These are phyloP conservation scores for Xiphorhynchus elegans DNA, from an alignment of 2,113 vertebrate genomes.

Conservation along the genomic window DNA sequence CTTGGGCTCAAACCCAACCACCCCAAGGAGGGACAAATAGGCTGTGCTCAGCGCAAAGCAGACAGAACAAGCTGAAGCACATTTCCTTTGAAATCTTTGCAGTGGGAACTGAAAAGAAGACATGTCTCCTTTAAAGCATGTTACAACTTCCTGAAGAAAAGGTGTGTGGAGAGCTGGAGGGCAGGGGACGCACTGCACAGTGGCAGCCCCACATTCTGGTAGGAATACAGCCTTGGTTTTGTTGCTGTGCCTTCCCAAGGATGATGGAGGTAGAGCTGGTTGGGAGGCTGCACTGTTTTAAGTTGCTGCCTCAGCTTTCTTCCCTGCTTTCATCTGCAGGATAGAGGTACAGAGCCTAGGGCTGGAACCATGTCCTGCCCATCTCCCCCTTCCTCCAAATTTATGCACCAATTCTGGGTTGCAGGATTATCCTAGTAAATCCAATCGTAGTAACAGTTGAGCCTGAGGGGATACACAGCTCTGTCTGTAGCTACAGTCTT, in stretches of 20 bases:
- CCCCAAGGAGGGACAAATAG: not conserved
- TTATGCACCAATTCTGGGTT: not conserved
- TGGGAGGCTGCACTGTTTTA: not conserved
- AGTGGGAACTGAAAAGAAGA: not conserved
- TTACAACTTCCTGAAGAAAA: not conserved
- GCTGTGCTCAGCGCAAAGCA: not conserved
- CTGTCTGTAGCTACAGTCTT: not conserved
- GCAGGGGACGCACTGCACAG: no score
- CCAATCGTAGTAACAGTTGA: fast-evolving
- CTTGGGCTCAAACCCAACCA: not conserved
- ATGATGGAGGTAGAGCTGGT: not conserved
- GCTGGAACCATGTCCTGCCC: not conserved
- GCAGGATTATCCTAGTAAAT: not conserved
- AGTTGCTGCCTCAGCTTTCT: not conserved
- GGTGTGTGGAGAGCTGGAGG: not conserved
- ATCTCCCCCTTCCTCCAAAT: not conserved
- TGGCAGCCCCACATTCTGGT: not conserved
- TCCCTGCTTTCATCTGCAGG: not conserved
- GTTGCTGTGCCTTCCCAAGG: not conserved
- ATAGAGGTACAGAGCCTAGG: not conserved
- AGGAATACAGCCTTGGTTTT: not conserved
- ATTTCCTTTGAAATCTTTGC: not conserved
- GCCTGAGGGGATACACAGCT: not conserved
- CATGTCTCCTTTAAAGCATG: not conserved
- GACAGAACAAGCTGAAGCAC: not conserved